Evolutionary conservation across 1,140 invertebrate genomes (phyloP).

Genomic region (Phymastichus coffea): DNA sequence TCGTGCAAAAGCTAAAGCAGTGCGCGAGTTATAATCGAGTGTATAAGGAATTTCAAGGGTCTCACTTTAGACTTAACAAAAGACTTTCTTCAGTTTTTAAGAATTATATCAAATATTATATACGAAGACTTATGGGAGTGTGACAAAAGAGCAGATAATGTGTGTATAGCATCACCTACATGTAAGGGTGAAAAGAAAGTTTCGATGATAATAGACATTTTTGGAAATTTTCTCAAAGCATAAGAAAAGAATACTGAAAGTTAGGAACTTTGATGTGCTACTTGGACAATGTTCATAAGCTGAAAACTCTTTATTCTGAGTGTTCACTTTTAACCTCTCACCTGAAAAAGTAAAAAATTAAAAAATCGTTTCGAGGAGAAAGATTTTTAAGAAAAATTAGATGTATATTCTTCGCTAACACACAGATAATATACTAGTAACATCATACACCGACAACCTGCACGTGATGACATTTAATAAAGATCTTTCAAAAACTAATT

Average conservation of each 20-base stretch:
- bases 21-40: conserved; percentile 22
- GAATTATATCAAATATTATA: conserved; percentile 23
- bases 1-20: conserved; percentile 3
- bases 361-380: conserved; percentile 1
- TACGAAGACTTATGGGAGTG: not conserved
- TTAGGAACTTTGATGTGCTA: too few relatives aligned
- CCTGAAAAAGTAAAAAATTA: conserved; percentile 31
- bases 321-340: conserved; percentile 38
- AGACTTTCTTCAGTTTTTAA: conserved; percentile 35
- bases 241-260: too few relatives aligned
- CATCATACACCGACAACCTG: not conserved
- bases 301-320: conserved; percentile 45
- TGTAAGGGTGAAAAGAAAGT: not conserved
- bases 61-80: conserved; percentile 13
- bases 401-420: conserved; percentile 28
- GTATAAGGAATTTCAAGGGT: conserved; percentile 11
- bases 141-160: not conserved
- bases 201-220: not conserved
- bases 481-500: too few relatives aligned
- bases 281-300: too few relatives aligned
- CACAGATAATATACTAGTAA: conserved; percentile 21
- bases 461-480: conserved; percentile 12
- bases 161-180: conserved; percentile 4
- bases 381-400: conserved; percentile 5
- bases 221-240: not conserved